These are phyloP conservation scores for Hypercompe scribonia DNA, from an alignment of 2,888 invertebrate genomes.

Conservation along the genomic window DNA sequence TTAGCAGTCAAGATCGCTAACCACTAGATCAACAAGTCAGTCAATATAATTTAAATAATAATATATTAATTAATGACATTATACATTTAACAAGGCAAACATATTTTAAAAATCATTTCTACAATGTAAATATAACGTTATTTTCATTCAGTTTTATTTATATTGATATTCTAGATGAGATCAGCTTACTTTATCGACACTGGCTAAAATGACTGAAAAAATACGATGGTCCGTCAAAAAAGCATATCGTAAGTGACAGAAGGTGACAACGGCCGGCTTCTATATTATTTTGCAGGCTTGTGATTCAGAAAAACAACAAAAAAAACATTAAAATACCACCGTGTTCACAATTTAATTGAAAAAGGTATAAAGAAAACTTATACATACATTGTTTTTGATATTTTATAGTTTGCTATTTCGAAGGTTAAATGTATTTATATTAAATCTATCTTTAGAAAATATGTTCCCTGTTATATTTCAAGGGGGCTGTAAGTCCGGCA, in stretches of 20 bases:
- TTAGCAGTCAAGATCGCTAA: too few species aligned
- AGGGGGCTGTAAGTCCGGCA: constrained; percentile 11
- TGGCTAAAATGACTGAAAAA: background rate
- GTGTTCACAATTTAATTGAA: background rate
- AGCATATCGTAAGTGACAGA: background rate
- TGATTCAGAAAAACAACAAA: background rate
- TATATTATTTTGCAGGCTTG: background rate
- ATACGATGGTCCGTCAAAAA: background rate
- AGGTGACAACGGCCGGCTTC: background rate
- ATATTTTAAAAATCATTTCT: too few species aligned
- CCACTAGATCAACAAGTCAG: too few species aligned
- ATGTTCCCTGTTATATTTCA: constrained; percentile 18
- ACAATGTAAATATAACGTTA: too few species aligned
- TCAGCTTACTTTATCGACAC: background rate
- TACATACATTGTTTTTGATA: background rate
- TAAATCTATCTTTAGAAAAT: constrained; percentile 4
- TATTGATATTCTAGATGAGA: too few species aligned
- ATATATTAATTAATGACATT: background rate
- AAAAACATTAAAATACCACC: background rate
- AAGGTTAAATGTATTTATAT: constrained; percentile 5
- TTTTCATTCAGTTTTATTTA: too few species aligned
- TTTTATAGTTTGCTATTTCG: background rate
- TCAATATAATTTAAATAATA: too few species aligned
- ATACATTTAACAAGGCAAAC: background rate
- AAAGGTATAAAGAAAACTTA: background rate